Base-by-base conservation (phyloP, 2,113 vertebrate species). In the Chitala chitala region DNA sequence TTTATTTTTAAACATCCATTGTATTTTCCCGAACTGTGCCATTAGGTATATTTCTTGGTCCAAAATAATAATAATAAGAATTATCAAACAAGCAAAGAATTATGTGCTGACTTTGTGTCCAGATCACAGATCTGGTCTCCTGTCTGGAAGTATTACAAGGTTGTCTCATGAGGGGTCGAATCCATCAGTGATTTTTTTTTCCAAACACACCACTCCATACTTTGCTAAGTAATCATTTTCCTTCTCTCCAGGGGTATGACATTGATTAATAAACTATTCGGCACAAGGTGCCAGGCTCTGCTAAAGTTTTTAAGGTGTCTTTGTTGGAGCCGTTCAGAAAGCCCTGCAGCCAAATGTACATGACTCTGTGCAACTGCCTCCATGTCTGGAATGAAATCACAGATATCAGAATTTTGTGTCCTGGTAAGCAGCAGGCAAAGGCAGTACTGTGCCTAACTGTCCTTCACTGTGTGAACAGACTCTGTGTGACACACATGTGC, bases 141-240 rank as follows among this genome's bases (percentile, higher is more conserved):
- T 84, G 84, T 89, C 86, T 86, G 87, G 87, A 90, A 91, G 87
- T 76, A 82, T 89, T 89, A 90, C 88, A 91, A 91, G 88, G 89
- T 90, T 91, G 89, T 91, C 87, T 86, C 89, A 86, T 58, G 79
- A 90, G 87, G 79, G 79, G 78, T 82, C 70, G 84, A 86, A 91
- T 91, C 87, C 86, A 91, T 91, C 89, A 91, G 86, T 83, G 85
- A 89, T 88, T 88, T 88, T 86, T 85, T 78, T 80, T 79, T 66
- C 74, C 72, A 63, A 13, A 17, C 36, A 5, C 79, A 78, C 69
- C 44, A 77, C 83, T 80, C 77, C 83, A 79, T 86, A 78, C 88
- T 89, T 84, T 90, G 88, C 90, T 88, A 88, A 83, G 88, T 90
- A 90, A 88, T 90, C 89, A 88, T 90, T 89, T 91, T 90, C 86